These are phyloP conservation scores for Tringa solitaria DNA, from an alignment of 2,113 vertebrate species.

Conservation along the genomic window DNA sequence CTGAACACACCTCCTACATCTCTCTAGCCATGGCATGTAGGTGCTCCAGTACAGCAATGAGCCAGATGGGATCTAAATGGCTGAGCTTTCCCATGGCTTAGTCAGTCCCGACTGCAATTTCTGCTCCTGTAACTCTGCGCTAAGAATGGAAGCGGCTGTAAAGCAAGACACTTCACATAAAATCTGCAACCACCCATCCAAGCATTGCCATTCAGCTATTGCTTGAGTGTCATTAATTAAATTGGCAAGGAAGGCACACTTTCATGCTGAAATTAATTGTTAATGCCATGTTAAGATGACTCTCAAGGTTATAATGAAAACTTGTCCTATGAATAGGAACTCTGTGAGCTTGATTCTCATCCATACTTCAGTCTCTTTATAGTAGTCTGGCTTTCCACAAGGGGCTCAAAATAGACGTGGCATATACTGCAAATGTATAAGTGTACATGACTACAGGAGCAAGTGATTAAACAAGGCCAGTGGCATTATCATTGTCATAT, in stretches of 20 bases:
- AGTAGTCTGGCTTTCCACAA: background rate
- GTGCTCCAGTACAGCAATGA: background rate
- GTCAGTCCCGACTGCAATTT: background rate
- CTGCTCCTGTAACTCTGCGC: background rate
- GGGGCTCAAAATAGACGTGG: background rate
- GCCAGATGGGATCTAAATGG: background rate
- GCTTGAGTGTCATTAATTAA: background rate
- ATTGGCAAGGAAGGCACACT: constrained; percentile 10
- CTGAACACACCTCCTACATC: background rate
- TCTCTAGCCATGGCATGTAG: background rate
- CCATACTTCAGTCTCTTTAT: background rate
- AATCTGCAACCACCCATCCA: background rate
- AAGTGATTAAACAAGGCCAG: background rate
- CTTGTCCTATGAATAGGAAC: background rate
- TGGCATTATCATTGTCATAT: background rate
- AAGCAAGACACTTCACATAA: background rate
- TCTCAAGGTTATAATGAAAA: constrained; percentile 32
- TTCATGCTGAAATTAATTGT: constrained; percentile 24
- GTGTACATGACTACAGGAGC: background rate
- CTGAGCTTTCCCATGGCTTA: background rate
- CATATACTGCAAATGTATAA: background rate
- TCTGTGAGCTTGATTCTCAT: background rate
- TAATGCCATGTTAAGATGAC: background rate
- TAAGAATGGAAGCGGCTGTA: background rate
- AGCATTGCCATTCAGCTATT: background rate